These are phyloP conservation scores for Drosophila kikkawai DNA, from an alignment of 1,140 invertebrate species.

Conservation along the genomic window DNA sequence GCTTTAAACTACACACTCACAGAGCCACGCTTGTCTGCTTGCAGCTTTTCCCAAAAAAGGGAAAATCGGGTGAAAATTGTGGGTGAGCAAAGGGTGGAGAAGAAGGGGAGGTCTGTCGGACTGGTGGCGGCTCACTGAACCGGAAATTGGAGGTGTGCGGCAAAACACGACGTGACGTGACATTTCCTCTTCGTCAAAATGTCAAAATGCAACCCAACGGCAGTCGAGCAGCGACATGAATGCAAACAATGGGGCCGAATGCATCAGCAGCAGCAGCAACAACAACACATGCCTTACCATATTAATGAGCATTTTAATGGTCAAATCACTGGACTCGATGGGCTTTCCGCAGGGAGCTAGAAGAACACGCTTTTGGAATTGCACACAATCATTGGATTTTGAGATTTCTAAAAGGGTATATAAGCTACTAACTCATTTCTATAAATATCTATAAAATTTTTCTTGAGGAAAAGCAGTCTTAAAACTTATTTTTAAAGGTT, in stretches of 20 bases:
- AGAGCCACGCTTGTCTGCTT: constrained; percentile 9
- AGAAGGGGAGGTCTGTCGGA: background rate
- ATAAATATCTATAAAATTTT: too few relatives aligned
- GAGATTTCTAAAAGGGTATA: background rate
- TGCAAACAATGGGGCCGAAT: constrained; percentile 58
- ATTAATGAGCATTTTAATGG: constrained; percentile 51
- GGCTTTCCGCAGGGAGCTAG: background rate
- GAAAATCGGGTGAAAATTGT: background rate
- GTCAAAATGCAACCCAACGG: constrained; percentile 76
- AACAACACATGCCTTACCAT: constrained; percentile 41
- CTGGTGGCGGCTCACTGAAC: constrained; percentile 77
- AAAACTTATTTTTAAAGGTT: too few relatives aligned
- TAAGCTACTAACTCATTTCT: too few relatives aligned
- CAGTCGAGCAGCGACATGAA: constrained; percentile 57
- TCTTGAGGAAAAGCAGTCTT: too few relatives aligned
- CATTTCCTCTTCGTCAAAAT: constrained; percentile 85
- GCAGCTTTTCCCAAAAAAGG: constrained; percentile 10
- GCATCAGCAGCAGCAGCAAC: constrained; percentile 28
- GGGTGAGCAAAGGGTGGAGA: background rate
- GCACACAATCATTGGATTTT: background rate
- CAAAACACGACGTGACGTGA: constrained; percentile 85
- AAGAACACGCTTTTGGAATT: background rate
- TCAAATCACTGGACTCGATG: constrained; percentile 26
- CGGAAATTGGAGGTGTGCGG: constrained; percentile 85
- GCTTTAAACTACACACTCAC: constrained; percentile 23